These are phyloP conservation scores for Busseola fusca DNA, from an alignment of 2,888 invertebrate species.

Conservation along the genomic window DNA sequence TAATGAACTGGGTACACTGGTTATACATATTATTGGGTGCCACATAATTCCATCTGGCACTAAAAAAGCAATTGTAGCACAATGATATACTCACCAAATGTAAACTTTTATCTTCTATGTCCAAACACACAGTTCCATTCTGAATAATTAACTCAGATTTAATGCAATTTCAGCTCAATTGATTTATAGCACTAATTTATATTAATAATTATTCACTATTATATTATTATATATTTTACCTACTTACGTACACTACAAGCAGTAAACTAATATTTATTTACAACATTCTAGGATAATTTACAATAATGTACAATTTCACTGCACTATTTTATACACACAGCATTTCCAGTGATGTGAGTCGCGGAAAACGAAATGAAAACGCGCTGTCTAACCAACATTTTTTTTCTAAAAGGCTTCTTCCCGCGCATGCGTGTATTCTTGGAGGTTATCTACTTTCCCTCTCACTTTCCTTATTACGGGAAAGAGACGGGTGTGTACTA, in stretches of 20 bases:
- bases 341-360: conserved; percentile 64
- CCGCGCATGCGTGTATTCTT: conserved; percentile 80
- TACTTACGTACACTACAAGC: conserved; percentile 50
- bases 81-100: conserved; percentile 47
- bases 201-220: conserved; percentile 24
- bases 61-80: conserved; percentile 8
- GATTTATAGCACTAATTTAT: conserved; percentile 19
- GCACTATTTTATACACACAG: conserved; percentile 66
- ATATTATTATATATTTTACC: conserved; percentile 37
- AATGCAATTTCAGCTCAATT: conserved; percentile 35
- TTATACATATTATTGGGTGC: conserved; percentile 54
- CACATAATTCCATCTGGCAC: conserved; percentile 27
- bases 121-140: conserved; percentile 41
- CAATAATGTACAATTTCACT: conserved; percentile 60
- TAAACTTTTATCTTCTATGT: conserved; percentile 18
- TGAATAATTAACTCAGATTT: conserved; percentile 18
- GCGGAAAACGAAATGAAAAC: conserved; percentile 67
- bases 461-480: conserved; percentile 58
- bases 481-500: conserved; percentile 68
- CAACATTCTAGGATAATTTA: conserved; percentile 53
- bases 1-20: conserved; percentile 46
- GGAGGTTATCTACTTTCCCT: conserved; percentile 79
- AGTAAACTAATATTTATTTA: conserved; percentile 54
- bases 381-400: conserved; percentile 58
- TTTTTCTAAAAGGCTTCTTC: conserved; percentile 57